phyloP scores from a whole-genome alignment of 2,797 vertebrate species.

The Ptychadena robeensis region DNA sequence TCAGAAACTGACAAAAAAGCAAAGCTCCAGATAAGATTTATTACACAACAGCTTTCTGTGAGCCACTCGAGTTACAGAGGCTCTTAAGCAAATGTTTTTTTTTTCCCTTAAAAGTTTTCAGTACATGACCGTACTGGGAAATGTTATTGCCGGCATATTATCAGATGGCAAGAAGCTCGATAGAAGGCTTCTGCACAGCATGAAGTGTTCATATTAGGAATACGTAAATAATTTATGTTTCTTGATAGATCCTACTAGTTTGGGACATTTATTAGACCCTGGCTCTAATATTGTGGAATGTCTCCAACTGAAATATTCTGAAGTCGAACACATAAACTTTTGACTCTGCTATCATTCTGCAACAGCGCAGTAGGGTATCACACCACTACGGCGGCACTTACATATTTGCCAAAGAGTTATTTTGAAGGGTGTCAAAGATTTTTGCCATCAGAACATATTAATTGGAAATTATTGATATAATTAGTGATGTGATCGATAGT shows the following conservation, averaged over 20 bases:
- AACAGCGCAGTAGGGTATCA: background rate
- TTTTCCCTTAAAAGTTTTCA: slow-evolving; percentile 31
- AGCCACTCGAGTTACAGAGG: slow-evolving; percentile 26
- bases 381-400: background rate
- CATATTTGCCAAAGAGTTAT: background rate
- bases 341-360: background rate
- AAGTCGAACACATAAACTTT: background rate
- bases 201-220: background rate
- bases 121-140: slow-evolving; percentile 37
- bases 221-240: background rate
- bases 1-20: slow-evolving; percentile 37
- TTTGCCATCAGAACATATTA: background rate
- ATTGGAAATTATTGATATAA: background rate
- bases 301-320: background rate
- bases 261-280: background rate
- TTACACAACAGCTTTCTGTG: slow-evolving; percentile 7
- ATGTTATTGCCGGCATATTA: slow-evolving; percentile 9
- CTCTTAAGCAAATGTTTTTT: slow-evolving; percentile 39
- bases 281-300: background rate
- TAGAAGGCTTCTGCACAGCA: background rate
- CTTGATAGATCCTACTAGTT: background rate
- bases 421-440: background rate
- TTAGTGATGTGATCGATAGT: background rate
- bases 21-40: slow-evolving; percentile 41
- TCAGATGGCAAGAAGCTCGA: background rate